A percentile compares a stretch with the other conserved stretches of the same genome.
Evolutionary conservation across 2,888 invertebrate genomes (phyloP).

Genomic region (Drosophila prolongata): DNA sequence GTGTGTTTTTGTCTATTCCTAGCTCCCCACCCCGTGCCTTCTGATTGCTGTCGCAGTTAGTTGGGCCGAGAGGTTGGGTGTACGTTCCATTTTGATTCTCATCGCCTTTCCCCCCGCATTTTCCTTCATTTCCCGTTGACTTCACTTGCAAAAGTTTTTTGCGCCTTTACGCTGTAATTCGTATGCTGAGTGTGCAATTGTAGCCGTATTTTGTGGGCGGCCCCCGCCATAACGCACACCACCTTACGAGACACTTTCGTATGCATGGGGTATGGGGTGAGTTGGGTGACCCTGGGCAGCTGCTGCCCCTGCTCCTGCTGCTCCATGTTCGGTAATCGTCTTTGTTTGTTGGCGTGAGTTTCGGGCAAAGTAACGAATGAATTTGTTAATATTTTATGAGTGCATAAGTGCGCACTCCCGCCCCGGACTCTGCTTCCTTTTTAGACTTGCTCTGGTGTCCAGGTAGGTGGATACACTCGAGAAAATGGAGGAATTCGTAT

Average conservation of each 20-base stretch:
- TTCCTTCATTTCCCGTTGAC: constrained; percentile 41
- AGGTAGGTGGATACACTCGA: constrained; percentile 22
- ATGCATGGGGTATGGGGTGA: constrained; percentile 52
- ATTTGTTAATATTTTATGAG: constrained; percentile 83
- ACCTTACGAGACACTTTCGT: constrained; percentile 71
- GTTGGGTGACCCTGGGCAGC: constrained; percentile 57
- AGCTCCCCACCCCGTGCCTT: constrained; percentile 41
- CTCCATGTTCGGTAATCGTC: constrained; percentile 66
- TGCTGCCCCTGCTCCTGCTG: constrained; percentile 33
- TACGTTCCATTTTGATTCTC: constrained; percentile 5
- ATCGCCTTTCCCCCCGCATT: constrained; percentile 16
- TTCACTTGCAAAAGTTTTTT: constrained; percentile 67
- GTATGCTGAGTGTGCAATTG: constrained; percentile 79
- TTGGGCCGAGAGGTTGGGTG: constrained; percentile 46
- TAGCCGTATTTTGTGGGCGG: constrained; percentile 68
- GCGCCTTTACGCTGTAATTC: constrained; percentile 77
- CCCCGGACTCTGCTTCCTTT: constrained; percentile 26
- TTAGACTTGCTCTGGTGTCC: constrained; percentile 27
- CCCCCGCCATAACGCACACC: constrained; percentile 40
- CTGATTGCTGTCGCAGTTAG: constrained; percentile 73
- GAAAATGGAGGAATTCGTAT: not conserved
- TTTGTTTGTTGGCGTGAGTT: constrained; percentile 75
- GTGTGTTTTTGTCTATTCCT: constrained; percentile 61
- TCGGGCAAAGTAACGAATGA: constrained; percentile 81
- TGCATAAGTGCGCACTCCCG: constrained; percentile 80